Conservation (phyloP, 37 sponge, comb jelly and placozoan species). For the Geodia barretti region DNA sequence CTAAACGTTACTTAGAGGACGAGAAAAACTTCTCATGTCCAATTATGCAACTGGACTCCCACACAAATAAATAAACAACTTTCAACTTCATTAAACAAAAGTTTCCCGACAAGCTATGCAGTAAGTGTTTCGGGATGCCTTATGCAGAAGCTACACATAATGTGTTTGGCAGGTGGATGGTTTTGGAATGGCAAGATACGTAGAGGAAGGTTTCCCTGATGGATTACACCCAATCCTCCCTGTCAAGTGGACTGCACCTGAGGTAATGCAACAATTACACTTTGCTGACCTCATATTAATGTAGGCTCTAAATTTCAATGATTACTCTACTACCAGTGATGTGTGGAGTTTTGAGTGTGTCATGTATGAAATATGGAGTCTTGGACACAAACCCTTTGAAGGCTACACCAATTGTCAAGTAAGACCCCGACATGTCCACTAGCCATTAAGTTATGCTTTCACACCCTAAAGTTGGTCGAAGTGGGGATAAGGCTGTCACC, state of each 20-base stretch:
- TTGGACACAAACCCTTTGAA: slow-evolving; percentile 14
- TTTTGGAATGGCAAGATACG: slow-evolving; percentile 63
- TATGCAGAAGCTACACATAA: not conserved
- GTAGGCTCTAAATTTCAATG: slow-evolving; percentile 1
- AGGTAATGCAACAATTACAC: slow-evolving; percentile 15
- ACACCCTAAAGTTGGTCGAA: not conserved
- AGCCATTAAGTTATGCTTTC: no score
- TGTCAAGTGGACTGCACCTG: slow-evolving; percentile 77
- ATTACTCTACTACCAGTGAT: slow-evolving; percentile 16
- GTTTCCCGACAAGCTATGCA: no score
- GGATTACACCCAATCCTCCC: slow-evolving; percentile 32
- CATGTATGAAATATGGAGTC: slow-evolving; percentile 26
- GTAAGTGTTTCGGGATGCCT: no score
- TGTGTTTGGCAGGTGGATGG: slow-evolving; percentile 63
- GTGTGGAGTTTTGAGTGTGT: slow-evolving; percentile 31
- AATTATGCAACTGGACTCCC: no score
- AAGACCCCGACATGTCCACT: not conserved
- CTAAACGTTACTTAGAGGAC: no score
- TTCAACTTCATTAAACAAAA: no score
- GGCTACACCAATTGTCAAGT: slow-evolving; percentile 7
- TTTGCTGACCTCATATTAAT: not conserved
- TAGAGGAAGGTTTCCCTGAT: slow-evolving; percentile 33
- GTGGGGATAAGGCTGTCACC: not conserved
- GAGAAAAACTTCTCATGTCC: no score
- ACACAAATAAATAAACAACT: no score